phyloP scores from a whole-genome alignment of 2,113 vertebrate genomes.

The Urocynchramus pylzowi region DNA sequence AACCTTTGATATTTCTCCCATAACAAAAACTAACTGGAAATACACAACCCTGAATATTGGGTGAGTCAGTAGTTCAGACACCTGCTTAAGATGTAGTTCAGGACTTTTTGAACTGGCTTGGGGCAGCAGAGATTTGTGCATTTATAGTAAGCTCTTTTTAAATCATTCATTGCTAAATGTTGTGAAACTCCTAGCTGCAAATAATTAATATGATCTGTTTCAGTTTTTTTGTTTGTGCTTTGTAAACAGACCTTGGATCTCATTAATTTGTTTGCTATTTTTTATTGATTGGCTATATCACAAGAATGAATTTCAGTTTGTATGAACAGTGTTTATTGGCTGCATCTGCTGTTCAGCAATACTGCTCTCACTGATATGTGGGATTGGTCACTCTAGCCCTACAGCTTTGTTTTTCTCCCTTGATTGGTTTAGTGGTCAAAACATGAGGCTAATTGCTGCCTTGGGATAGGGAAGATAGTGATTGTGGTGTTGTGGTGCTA shows the following conservation, averaged over 20 bases:
- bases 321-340: background rate
- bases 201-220: background rate
- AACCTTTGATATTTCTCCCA: background rate
- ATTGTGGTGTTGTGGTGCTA: background rate
- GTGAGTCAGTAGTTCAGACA: background rate
- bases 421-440: background rate
- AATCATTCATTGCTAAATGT: background rate
- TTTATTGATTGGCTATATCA: background rate
- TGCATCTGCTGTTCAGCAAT: background rate
- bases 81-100: background rate
- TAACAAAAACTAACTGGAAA: background rate
- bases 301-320: background rate
- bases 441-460: background rate
- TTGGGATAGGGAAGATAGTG: background rate
- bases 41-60: background rate
- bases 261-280: slow-evolving; percentile 1
- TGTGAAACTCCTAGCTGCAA: background rate
- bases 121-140: background rate
- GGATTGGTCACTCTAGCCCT: background rate
- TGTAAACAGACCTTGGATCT: slow-evolving; percentile 2
- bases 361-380: background rate
- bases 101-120: background rate
- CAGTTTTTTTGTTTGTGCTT: background rate
- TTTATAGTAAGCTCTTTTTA: background rate
- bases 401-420: background rate